phyloP scores from a whole-genome alignment of 2,888 invertebrate genomes.

The Tetropium fuscum region DNA sequence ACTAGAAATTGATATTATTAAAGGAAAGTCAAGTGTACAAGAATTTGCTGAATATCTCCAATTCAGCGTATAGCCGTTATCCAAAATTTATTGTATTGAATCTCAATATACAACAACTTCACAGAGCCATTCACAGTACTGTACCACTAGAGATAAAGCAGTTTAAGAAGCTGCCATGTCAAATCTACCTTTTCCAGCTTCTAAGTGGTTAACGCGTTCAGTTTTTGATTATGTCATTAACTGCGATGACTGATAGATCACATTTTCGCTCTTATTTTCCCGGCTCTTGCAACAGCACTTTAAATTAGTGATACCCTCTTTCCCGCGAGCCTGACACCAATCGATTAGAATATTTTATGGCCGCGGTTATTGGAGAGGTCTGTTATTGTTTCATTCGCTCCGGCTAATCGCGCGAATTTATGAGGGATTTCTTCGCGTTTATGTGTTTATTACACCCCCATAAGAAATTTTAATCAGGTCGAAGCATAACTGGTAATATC shows the following conservation, averaged over 20 bases:
- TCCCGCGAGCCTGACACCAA: conserved; percentile 46
- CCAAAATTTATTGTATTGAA: conserved; percentile 14
- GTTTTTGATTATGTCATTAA: conserved; percentile 62
- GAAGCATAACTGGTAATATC: no score
- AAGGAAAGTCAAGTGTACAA: no score
- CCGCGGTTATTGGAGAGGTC: conserved; percentile 23
- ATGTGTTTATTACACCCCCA: neutral
- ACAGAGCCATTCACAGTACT: conserved; percentile 29
- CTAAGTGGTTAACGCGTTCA: conserved; percentile 57
- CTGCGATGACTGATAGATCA: conserved; percentile 60
- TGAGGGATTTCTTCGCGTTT: neutral
- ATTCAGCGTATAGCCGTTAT: no score
- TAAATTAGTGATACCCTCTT: conserved; percentile 54
- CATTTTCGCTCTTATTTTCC: conserved; percentile 59
- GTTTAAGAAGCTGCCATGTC: conserved; percentile 50
- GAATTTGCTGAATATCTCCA: no score
- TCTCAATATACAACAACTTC: conserved; percentile 13
- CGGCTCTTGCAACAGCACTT: conserved; percentile 50
- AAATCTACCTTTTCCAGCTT: conserved; percentile 60
- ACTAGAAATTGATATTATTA: no score
- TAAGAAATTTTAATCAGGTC: neutral
- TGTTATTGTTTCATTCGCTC: conserved; percentile 26
- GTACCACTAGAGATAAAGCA: conserved; percentile 31
- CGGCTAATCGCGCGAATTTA: conserved; percentile 11
- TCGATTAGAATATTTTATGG: conserved; percentile 54